Evolutionary conservation across 2,888 invertebrate genomes (phyloP), one percentile per base, ranked within the genome.

Genomic region (Diogma glabrata): DNA sequence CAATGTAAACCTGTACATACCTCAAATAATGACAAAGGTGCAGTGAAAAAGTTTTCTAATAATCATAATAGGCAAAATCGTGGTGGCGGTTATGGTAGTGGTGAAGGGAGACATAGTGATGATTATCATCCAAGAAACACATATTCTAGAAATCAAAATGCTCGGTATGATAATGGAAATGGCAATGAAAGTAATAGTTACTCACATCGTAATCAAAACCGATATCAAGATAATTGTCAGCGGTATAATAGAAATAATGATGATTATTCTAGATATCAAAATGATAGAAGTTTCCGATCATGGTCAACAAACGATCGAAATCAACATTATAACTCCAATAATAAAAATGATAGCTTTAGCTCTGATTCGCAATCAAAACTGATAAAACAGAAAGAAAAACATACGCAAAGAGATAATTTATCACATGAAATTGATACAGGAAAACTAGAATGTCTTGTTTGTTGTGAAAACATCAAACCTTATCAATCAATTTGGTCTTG

Each of bases 401-500:
- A 83, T 59, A 85, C 83, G n/a, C 89, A 90, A 67, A 75, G 87
- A 47, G 91, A 91, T 63, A 78, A 87, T 50, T 74, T 96, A 17
- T 84, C 82, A 12, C 85, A 91, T 46, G 89, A 92, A 67, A 73
- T 97, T 48, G 82, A 83, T 56, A 80, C 79, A 53, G 86, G 88
- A 1, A 78, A 79, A 0, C 75, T 94, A 53, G 97, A 97, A 67
- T 97, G 97, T 66, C 78, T 95, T 60, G 92, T 97, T 14, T 97
- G 97, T 66, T 95, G 90, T 63, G 94, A 93, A 59, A 75, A 78
- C 48, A 84, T 97, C 30, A 81, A 84, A 55, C 82, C 85, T 56
- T 77, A 76, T 24, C 86, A 92, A 60, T 75, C 83, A 4, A 82
- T 91, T 26, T 97, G 97, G 96, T 87, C 85, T 3, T 97, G 97